Percentiles rank a stretch among this genome's conserved stretches.
phyloP scores from a whole-genome alignment of 2,113 vertebrate species.

The Heliornis fulica region DNA sequence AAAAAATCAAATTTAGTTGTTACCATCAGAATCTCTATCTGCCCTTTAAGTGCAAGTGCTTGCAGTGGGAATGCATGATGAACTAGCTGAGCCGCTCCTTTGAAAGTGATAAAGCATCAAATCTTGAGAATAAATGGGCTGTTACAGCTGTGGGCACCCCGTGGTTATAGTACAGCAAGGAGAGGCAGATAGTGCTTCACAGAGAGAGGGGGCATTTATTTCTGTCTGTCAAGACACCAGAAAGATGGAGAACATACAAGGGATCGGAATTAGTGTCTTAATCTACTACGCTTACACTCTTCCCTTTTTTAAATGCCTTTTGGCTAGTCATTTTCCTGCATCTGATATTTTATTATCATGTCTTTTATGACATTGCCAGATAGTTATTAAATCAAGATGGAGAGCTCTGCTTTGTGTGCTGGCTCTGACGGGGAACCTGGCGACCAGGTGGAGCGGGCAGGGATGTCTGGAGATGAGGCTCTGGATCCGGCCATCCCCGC shows the following conservation, averaged over 20 bases:
- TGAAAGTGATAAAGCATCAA: background rate
- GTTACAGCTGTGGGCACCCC: background rate
- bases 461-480: background rate
- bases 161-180: background rate
- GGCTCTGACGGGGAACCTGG: background rate
- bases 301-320: background rate
- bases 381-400: background rate
- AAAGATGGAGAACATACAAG: background rate
- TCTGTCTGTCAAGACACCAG: background rate
- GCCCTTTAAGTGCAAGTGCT: background rate
- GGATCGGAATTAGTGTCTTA: background rate
- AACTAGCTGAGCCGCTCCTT: background rate
- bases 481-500: fast-evolving
- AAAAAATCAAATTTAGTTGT: background rate
- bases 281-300: background rate
- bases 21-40: background rate
- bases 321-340: background rate
- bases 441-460: fast-evolving
- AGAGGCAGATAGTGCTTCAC: background rate
- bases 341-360: background rate
- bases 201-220: background rate
- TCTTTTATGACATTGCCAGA: slow-evolving; percentile 24
- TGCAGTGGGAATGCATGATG: background rate
- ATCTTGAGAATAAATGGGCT: background rate
- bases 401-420: background rate